phyloP scores from a whole-genome alignment of 2,113 vertebrate genomes.

The Gallinago media region DNA sequence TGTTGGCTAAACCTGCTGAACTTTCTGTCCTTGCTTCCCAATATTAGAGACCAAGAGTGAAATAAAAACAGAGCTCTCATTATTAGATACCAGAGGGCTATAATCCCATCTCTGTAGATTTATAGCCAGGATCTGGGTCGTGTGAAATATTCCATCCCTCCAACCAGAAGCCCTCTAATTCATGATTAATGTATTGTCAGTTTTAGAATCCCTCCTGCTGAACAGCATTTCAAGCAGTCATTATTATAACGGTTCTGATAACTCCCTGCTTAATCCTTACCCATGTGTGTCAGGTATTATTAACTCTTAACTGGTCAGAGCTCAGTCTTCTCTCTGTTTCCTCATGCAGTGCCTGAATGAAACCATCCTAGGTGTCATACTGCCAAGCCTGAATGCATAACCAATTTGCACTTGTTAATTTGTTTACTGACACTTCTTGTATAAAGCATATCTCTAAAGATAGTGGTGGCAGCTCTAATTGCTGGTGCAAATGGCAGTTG shows the following conservation, averaged over 20 bases:
- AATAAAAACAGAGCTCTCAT: background rate
- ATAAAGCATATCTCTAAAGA: background rate
- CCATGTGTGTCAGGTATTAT: background rate
- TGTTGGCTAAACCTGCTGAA: background rate
- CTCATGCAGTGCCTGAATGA: background rate
- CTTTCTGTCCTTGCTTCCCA: background rate
- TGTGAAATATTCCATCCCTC: background rate
- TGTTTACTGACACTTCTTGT: background rate
- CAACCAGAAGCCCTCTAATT: background rate
- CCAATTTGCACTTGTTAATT: background rate
- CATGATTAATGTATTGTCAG: background rate
- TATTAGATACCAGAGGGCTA: background rate
- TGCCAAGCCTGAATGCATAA: background rate
- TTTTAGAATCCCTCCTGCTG: background rate
- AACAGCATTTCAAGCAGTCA: constrained; percentile 10
- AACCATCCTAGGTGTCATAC: background rate
- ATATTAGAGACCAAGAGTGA: background rate
- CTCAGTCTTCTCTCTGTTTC: background rate
- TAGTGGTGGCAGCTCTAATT: background rate
- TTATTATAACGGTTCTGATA: background rate
- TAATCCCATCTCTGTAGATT: constrained; percentile 13
- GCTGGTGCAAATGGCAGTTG: background rate
- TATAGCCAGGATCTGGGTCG: constrained; percentile 32
- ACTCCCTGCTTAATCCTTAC: background rate
- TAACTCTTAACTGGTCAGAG: background rate